phyloP scores from a whole-genome alignment of 2,113 vertebrate species.

The Hippocampus zosterae region DNA sequence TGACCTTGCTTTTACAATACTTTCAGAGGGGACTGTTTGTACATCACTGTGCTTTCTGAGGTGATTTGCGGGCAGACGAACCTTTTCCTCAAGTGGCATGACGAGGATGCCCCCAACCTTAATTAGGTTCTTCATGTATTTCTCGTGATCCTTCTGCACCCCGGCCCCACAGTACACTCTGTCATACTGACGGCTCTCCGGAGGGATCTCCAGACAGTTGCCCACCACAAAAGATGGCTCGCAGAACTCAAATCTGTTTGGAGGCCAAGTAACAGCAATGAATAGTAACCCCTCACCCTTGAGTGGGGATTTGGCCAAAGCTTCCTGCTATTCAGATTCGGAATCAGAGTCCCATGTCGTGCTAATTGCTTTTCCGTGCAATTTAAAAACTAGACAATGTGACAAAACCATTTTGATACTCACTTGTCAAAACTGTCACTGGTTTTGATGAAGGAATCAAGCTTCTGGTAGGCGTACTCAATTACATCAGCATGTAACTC shows the following conservation, averaged over 20 bases:
- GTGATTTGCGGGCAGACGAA: conserved; percentile 16
- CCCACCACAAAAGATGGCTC: conserved; percentile 91
- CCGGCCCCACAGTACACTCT: conserved; percentile 95
- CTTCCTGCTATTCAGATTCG: background rate
- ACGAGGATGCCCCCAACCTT: conserved; percentile 94
- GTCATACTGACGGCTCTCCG: conserved; percentile 88
- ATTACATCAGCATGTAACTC: conserved; percentile 92
- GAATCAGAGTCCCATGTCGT: background rate
- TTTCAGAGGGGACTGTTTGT: too few species aligned
- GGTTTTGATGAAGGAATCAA: conserved; percentile 92
- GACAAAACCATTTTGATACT: conserved; percentile 18
- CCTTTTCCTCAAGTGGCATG: conserved; percentile 97
- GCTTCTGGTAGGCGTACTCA: conserved; percentile 90
- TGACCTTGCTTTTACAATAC: too few species aligned
- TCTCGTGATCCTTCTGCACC: conserved; percentile 91
- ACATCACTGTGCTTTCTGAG: background rate
- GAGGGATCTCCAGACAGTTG: conserved; percentile 91
- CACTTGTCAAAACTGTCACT: conserved; percentile 97
- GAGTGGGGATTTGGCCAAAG: background rate
- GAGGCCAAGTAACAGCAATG: background rate
- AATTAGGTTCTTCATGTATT: conserved; percentile 92
- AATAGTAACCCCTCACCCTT: background rate
- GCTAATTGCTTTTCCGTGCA: background rate
- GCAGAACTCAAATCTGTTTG: conserved; percentile 90
- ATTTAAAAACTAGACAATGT: background rate